Percentiles rank a stretch among this genome's conserved stretches.
These are phyloP conservation scores for Scopus umbretta DNA, from an alignment of 2,113 vertebrate species.

Conservation along the genomic window DNA sequence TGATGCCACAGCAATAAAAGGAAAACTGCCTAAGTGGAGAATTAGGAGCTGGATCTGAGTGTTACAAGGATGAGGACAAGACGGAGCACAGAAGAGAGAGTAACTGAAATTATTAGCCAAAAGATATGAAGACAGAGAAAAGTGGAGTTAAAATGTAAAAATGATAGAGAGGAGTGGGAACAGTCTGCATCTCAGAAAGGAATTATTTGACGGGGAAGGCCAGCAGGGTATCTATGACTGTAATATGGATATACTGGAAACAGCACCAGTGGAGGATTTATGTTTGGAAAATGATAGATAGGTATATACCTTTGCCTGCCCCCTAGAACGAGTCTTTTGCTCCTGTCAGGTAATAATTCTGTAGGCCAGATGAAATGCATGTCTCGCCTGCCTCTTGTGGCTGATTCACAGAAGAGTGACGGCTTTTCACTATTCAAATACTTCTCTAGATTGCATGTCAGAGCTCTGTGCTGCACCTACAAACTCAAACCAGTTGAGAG, in stretches of 20 bases:
- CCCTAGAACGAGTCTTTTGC: neutral
- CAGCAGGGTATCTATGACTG: neutral
- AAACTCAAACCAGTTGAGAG: neutral
- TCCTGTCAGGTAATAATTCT: neutral
- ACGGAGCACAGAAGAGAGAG: neutral
- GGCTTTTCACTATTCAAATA: neutral
- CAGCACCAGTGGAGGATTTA: neutral
- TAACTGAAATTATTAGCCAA: neutral
- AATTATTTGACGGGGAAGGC: neutral
- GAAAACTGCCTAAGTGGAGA: constrained; percentile 28
- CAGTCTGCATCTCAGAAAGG: neutral
- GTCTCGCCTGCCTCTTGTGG: neutral
- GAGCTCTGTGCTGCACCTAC: neutral
- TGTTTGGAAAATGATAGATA: neutral
- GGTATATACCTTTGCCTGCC: neutral
- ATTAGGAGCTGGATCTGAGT: neutral
- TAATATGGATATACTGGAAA: neutral
- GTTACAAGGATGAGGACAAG: neutral
- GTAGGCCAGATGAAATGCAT: neutral
- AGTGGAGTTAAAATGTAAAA: neutral
- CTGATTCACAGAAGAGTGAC: neutral
- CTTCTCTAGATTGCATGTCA: neutral
- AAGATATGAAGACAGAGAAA: neutral
- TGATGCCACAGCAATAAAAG: neutral
- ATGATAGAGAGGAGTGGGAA: neutral